Base-by-base conservation (phyloP, 2,888 invertebrate species). In the Celastrina argiolus region DNA sequence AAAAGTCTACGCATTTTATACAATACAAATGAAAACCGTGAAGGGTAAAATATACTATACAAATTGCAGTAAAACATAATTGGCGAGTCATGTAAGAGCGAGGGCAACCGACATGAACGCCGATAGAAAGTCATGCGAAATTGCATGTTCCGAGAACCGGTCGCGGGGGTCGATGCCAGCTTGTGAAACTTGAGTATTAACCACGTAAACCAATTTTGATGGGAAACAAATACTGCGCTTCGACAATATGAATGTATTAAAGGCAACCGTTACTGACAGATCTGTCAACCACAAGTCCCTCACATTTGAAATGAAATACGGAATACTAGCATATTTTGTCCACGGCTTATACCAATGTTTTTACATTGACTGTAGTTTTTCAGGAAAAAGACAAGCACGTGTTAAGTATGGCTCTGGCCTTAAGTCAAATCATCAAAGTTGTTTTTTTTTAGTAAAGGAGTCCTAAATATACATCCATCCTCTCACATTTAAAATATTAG, bases 121-220 rank as follows among this genome's bases (percentile, higher is more conserved):
- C 70, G 73, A 78, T 84, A 83, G 84, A 87, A 85, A 85, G 85
- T 81, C 77, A 79, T 80, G 81, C 79, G 79, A 81, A 84, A 83
- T 82, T 81, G 76, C 79, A 81, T 74, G 78, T 78, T 80, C 72
- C 71, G 68, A 69, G 68, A 71, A 76, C 78, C 78, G 75, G 78
- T 78, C 75, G 74, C 66, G 66, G 68, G 71, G 74, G 69, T 70
- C 72, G 71, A 56, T 42, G 41, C 59, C 71, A 67, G 74, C 73
- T 75, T 76, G 80, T 78, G 78, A 80, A 82, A 80, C 78, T 31
- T 66, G 42, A 42, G 31, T 59, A 66, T 59, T 66, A 42, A 22
- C 76, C 74, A 39, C 14, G 58, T 56, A 39, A 56, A 65, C 51
- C 10, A 58, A 58, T 58, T 58, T 28, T 28, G 58, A 58, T 58